These are phyloP conservation scores for Ammodytes marinus DNA, from an alignment of 2,113 vertebrate species.

Conservation along the genomic window DNA sequence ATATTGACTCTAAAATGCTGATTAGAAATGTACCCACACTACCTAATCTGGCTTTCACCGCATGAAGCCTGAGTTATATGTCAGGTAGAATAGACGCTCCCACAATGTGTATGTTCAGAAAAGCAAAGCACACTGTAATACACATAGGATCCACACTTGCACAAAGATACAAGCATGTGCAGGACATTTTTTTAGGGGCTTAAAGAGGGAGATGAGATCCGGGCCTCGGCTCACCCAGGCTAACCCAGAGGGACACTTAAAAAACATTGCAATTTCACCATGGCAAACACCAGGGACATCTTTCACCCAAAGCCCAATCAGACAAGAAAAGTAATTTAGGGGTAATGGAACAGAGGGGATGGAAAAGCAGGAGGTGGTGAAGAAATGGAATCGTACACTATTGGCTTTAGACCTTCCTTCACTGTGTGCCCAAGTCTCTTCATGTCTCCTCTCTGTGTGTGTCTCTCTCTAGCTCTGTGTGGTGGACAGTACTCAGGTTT, in stretches of 20 bases:
- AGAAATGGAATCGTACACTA: conserved; percentile 57
- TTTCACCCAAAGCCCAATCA: conserved; percentile 77
- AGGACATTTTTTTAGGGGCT: conserved; percentile 29
- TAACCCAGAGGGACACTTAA: conserved; percentile 80
- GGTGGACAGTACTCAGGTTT: conserved; percentile 94
- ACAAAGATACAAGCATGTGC: not conserved
- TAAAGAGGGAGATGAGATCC: conserved; percentile 38
- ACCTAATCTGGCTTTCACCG: conserved; percentile 9
- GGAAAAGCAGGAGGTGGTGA: conserved; percentile 53
- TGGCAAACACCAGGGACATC: conserved; percentile 79
- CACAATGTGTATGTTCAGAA: not conserved
- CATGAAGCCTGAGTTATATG: conserved; percentile 18
- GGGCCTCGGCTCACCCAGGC: conserved; percentile 47
- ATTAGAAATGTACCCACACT: conserved; percentile 18
- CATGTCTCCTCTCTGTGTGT: conserved; percentile 27
- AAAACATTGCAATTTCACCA: conserved; percentile 84
- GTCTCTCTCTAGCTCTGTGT: conserved; percentile 89
- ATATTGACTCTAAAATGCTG: conserved; percentile 36
- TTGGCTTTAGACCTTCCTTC: conserved; percentile 48
- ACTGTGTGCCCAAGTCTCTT: conserved; percentile 63
- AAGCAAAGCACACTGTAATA: not conserved
- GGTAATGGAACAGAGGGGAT: conserved; percentile 72
- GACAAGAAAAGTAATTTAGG: conserved; percentile 85
- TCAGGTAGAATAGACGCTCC: conserved; percentile 30
- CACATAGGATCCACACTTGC: not conserved